Evolutionary conservation across 2,888 invertebrate species (phyloP).

Genomic region (Lutraria lutraria): DNA sequence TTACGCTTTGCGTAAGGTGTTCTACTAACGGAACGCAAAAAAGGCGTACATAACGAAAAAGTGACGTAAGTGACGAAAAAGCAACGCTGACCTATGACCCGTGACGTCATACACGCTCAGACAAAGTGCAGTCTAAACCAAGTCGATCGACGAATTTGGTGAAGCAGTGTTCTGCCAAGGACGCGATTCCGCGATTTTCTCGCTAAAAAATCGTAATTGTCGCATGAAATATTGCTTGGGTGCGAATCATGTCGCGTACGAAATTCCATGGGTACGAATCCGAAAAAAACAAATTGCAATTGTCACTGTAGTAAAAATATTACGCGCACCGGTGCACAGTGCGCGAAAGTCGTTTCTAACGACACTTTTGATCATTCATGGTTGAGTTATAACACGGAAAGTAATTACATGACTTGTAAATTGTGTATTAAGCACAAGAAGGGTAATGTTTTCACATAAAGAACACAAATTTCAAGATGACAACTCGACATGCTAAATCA

Average conservation of each 20-base stretch:
- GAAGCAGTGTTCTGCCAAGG: not conserved
- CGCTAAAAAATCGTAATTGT: not conserved
- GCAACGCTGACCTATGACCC: no score
- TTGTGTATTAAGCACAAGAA: not conserved
- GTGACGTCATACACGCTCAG: no score
- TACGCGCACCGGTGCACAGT: not conserved
- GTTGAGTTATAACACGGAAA: not conserved
- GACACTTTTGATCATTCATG: not conserved
- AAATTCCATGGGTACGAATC: not conserved
- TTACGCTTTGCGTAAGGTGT: no score
- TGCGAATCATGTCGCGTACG: not conserved
- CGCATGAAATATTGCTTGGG: not conserved
- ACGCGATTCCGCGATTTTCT: no score
- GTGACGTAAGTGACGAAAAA: no score
- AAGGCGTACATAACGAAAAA: no score
- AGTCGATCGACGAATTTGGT: no score
- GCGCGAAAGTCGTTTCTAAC: not conserved
- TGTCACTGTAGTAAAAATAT: not conserved
- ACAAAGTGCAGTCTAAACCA: no score
- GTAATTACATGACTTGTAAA: not conserved
- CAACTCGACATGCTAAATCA: not conserved
- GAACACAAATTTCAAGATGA: not conserved
- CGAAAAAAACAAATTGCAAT: not conserved
- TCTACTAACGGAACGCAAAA: no score
- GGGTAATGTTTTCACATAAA: not conserved